Percentiles rank a stretch among this genome's conserved stretches.
Evolutionary conservation across 2,797 vertebrate genomes (phyloP).

Genomic region (Hybognathus amarus): DNA sequence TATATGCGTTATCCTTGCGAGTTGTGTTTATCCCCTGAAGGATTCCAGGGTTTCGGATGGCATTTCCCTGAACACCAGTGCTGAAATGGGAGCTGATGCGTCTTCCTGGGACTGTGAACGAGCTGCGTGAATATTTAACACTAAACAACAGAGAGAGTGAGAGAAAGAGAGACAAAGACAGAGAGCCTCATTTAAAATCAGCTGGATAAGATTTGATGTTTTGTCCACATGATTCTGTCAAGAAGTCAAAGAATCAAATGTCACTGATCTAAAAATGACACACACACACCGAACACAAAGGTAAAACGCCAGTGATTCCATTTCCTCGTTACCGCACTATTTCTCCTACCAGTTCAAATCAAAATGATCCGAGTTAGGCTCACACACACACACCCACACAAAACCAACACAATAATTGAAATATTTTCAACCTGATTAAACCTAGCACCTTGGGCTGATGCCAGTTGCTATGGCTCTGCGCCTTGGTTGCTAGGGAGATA

Average conservation of each 20-base stretch:
- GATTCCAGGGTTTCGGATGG: constrained; percentile 50
- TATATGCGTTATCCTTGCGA: constrained; percentile 49
- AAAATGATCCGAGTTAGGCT: constrained; percentile 96
- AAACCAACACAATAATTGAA: constrained; percentile 99
- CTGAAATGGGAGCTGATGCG: constrained; percentile 58
- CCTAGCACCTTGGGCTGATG: constrained; percentile 92
- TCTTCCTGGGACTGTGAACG: constrained; percentile 53
- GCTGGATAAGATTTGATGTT: constrained; percentile 7
- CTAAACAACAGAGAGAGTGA: constrained; percentile 52
- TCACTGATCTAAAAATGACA: constrained; percentile 26
- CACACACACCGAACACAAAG: constrained; percentile 25
- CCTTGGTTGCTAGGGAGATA: constrained; percentile 99
- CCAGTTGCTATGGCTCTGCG: constrained; percentile 99
- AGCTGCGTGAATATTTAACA: constrained; percentile 58
- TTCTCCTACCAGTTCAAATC: constrained; percentile 99
- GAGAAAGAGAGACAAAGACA: constrained; percentile 31
- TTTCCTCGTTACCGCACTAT: constrained; percentile 98
- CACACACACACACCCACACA: constrained; percentile 77
- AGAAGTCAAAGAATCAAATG: constrained; percentile 42
- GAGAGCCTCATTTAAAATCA: constrained; percentile 25
- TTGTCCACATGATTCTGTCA: constrained; percentile 22
- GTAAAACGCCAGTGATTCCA: constrained; percentile 70
- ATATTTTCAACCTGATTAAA: constrained; percentile 99
- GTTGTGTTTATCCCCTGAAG: constrained; percentile 57
- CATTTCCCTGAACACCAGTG: constrained; percentile 57